A percentile compares a stretch with the other conserved stretches of the same genome.
Evolutionary conservation across 30 jellyfish, hydroid and myxozoan species (phyloP).

Genomic region (Aurelia aurita complex sp. Pacific): DNA sequence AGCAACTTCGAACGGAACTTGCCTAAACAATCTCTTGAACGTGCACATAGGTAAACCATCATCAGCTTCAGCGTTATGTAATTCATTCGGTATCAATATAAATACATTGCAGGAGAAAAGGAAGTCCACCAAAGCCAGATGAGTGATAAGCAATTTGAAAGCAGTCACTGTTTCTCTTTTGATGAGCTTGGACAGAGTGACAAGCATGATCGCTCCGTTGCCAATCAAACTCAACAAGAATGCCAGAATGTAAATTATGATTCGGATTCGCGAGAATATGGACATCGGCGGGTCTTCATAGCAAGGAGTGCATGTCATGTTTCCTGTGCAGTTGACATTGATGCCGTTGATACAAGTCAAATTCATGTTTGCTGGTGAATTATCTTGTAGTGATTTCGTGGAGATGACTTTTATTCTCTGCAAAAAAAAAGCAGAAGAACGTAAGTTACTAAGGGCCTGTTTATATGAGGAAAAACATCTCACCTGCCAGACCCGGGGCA

Average conservation of each 20-base stretch:
- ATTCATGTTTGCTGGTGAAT: not conserved
- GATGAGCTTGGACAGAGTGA: slow-evolving; percentile 16
- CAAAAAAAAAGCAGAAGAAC: too few relatives aligned
- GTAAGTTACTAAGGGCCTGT: too few relatives aligned
- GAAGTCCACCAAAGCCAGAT: slow-evolving; percentile 52
- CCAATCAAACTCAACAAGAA: slow-evolving; percentile 43
- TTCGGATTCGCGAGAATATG: slow-evolving; percentile 22
- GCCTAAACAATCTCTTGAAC: slow-evolving; percentile 37
- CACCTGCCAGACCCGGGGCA: not conserved
- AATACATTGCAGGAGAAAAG: slow-evolving; percentile 40
- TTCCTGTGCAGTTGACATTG: slow-evolving; percentile 34
- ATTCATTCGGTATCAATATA: slow-evolving; percentile 44
- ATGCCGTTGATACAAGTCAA: slow-evolving; percentile 7
- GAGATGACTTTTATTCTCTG: too few relatives aligned
- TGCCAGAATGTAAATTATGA: slow-evolving; percentile 26
- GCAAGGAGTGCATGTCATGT: slow-evolving; percentile 33
- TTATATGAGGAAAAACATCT: too few relatives aligned
- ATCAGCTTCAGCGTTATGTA: slow-evolving; percentile 12
- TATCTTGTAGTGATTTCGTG: too few relatives aligned
- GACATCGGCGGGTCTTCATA: not conserved
- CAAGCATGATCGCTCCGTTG: slow-evolving; percentile 39
- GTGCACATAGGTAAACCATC: slow-evolving; percentile 43
- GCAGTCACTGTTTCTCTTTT: slow-evolving; percentile 8
- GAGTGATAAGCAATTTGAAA: slow-evolving; percentile 18
- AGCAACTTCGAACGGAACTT: slow-evolving; percentile 32